These are phyloP conservation scores for Crossocerus cetratus DNA, from an alignment of 2,888 invertebrate genomes.

Conservation along the genomic window DNA sequence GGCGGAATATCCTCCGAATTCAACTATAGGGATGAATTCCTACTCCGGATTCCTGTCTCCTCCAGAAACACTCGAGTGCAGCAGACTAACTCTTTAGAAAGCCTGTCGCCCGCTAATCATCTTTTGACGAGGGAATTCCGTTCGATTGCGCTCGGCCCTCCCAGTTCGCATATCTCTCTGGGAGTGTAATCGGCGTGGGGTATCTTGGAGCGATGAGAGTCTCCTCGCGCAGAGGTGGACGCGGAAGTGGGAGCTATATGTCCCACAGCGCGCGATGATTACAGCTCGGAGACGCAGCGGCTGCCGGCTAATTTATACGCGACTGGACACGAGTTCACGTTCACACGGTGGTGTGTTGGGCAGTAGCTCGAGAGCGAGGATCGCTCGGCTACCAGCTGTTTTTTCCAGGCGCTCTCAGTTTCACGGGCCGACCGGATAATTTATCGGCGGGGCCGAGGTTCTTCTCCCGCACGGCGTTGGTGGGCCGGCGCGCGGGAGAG, in stretches of 20 bases:
- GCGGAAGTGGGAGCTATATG: constrained; percentile 26
- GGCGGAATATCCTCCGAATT: neutral
- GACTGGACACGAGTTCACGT: constrained; percentile 28
- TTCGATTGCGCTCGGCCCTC: no score
- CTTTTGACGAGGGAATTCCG: no score
- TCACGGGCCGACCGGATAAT: constrained; percentile 27
- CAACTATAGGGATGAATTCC: neutral
- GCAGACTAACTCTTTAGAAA: no score
- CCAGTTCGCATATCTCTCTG: no score
- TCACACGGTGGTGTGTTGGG: constrained; percentile 32
- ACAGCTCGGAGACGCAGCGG: neutral
- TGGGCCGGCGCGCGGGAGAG: constrained; percentile 5
- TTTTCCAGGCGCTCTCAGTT: constrained; percentile 29
- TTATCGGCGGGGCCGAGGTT: constrained; percentile 34
- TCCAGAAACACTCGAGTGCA: no score
- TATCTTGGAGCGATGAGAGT: no score
- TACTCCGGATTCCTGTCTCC: no score
- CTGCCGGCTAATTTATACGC: constrained; percentile 30
- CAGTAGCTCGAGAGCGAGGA: constrained; percentile 15
- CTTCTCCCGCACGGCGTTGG: constrained; percentile 2
- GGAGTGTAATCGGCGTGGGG: no score
- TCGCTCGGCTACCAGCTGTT: constrained; percentile 20
- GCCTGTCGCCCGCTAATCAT: no score
- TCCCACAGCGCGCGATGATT: no score
- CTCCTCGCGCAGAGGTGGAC: constrained; percentile 10